A percentile compares a stretch with the other conserved stretches of the same genome.
Conservation (phyloP, 2,113 vertebrate species). For the Micromys minutus region DNA sequence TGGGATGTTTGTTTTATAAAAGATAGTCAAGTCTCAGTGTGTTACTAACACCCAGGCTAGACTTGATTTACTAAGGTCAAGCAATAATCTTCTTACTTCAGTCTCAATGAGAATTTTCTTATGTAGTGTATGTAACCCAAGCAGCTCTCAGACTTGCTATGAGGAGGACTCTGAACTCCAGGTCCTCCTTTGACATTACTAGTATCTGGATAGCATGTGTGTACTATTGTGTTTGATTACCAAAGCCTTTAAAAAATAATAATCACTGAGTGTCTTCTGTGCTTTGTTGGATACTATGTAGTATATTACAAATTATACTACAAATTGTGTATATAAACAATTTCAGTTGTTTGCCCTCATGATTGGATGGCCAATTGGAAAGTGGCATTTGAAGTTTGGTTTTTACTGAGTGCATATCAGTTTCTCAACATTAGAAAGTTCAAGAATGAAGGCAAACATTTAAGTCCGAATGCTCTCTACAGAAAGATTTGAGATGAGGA, state of each 20-base stretch:
- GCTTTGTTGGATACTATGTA: neutral
- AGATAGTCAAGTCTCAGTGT: neutral
- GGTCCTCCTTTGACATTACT: neutral
- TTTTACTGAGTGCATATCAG: neutral
- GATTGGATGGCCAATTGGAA: neutral
- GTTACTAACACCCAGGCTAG: neutral
- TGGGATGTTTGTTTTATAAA: neutral
- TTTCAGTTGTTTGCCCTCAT: neutral
- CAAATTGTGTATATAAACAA: no score
- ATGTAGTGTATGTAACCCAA: neutral
- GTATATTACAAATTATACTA: neutral
- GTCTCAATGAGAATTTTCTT: neutral
- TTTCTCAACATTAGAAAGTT: neutral
- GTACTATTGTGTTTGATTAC: neutral
- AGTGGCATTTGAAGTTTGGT: neutral
- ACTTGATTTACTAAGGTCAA: neutral
- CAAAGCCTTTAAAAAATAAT: neutral
- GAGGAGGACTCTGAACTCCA: neutral
- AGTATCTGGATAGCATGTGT: no score
- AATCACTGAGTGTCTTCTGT: neutral
- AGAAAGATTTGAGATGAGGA: neutral
- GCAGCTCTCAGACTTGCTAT: neutral
- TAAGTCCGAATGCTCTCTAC: neutral
- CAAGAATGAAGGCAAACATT: neutral
- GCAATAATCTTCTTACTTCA: neutral